Evolutionary conservation across 1,140 invertebrate genomes (phyloP), one percentile per base, ranked within the genome.

Genomic region (Hestina assimilis): DNA sequence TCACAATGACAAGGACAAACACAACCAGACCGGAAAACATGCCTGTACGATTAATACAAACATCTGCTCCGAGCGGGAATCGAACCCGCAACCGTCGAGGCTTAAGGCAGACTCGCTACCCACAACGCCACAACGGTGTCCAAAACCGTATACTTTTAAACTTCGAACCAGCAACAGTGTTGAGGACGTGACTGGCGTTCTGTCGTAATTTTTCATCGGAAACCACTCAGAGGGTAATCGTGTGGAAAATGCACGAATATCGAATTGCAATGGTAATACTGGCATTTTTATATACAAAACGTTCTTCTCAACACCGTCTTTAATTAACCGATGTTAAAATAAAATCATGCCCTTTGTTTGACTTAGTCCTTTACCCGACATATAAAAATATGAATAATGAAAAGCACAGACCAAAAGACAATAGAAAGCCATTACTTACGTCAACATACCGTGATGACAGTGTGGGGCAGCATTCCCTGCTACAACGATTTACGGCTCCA

Each of bases 241-340:
- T 63, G 65, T 51, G 67, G 67, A 71, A 75, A 78, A 78, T 78
- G 67, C 70, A 73, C 62, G 63, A 60, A 55, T 51, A 60, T 63
- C 59, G 66, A 55, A 50, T 50, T 59, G 66, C 69, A 72, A 63
- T 59, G 21, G 53, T 61, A 66, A 72, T 69, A 45, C 53, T 60
- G n/a, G n/a, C n/a, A n/a, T n/a, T 42, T 65, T 46, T 29, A 56
- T 45, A 45, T 54, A 42, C 20, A 42, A 26, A 35, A 41, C 31
- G 40, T 14, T n/a, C 5, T 9, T 9, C 9, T 17, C 9, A 38
- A 38, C 33, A 38, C 15, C 15, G 19, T 38, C 9, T 15, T 9
- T n/a, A n/a, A n/a, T n/a, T n/a, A n/a, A n/a, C n/a, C n/a, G n/a
- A n/a, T n/a, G n/a, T n/a, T n/a, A n/a, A n/a, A n/a, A n/a, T n/a